phyloP scores from a whole-genome alignment of 2,888 invertebrate species.

The Tetramorium bicarinatum region DNA sequence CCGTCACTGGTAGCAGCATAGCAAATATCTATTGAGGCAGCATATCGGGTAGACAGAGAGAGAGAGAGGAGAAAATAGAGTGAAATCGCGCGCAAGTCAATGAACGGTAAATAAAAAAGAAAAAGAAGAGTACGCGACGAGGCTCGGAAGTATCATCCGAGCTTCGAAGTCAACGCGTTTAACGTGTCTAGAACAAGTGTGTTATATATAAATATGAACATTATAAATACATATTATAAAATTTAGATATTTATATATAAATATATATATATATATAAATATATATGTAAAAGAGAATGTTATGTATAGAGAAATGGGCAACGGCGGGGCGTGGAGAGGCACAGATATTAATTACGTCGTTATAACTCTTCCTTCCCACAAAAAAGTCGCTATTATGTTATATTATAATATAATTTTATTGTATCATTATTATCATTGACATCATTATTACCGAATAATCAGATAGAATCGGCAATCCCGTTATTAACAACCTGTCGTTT shows the following conservation, averaged over 20 bases:
- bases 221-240: slow-evolving; percentile 77
- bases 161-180: slow-evolving; percentile 53
- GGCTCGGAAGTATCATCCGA: slow-evolving; percentile 53
- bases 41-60: slow-evolving; percentile 5
- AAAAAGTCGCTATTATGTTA: slow-evolving; percentile 41
- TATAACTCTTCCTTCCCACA: slow-evolving; percentile 30
- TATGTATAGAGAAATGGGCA: slow-evolving; percentile 74
- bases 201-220: slow-evolving; percentile 76
- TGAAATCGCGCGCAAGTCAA: background rate
- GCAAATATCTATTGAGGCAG: slow-evolving; percentile 11
- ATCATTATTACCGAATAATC: slow-evolving; percentile 45
- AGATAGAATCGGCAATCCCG: background rate
- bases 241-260: slow-evolving; percentile 73
- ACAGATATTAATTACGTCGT: slow-evolving; percentile 59
- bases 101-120: slow-evolving; percentile 1
- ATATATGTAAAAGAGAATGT: slow-evolving; percentile 77
- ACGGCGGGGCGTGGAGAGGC: slow-evolving; percentile 64
- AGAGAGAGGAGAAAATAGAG: background rate
- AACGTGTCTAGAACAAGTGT: slow-evolving; percentile 72
- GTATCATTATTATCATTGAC: slow-evolving; percentile 64
- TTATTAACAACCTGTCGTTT: background rate
- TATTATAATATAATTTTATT: slow-evolving; percentile 57
- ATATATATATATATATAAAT: slow-evolving; percentile 76
- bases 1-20: slow-evolving; percentile 20
- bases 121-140: slow-evolving; percentile 11